These are phyloP conservation scores for Entomobrya proxima DNA, from an alignment of 2,888 invertebrate species.

Conservation along the genomic window DNA sequence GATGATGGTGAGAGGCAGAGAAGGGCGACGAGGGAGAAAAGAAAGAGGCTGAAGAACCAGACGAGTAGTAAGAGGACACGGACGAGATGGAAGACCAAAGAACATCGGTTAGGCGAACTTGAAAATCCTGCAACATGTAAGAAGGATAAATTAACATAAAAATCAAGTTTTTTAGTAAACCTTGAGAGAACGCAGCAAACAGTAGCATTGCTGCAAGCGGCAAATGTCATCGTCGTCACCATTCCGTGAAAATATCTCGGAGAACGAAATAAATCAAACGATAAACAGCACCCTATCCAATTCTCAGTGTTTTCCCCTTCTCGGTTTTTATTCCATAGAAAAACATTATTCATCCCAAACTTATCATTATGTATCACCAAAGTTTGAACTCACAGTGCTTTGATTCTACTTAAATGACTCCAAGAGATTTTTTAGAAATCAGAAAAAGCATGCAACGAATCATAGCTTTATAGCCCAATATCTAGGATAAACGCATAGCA, in stretches of 20 bases:
- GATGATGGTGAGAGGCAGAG: constrained; percentile 14
- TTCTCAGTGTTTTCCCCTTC: background rate
- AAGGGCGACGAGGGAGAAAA: constrained; percentile 39
- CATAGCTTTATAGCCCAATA: no score
- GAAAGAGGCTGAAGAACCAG: constrained; percentile 1
- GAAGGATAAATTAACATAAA: constrained; percentile 1
- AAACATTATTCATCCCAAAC: no score
- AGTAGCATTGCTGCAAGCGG: background rate
- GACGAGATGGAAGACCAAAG: constrained; percentile 70
- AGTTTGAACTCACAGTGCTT: no score
- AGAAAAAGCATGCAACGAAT: no score
- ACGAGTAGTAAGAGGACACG: constrained; percentile 43
- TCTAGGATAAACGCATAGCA: no score
- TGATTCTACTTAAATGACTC: no score
- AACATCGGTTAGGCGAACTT: constrained; percentile 87
- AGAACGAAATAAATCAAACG: constrained; percentile 45
- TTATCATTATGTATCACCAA: no score
- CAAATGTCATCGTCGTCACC: background rate
- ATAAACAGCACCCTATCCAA: constrained; percentile 36
- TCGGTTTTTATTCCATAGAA: background rate
- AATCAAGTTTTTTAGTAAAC: background rate
- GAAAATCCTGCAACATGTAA: constrained; percentile 85
- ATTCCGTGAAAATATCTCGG: constrained; percentile 21
- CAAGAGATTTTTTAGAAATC: no score
- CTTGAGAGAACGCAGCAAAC: no score